Percentiles rank a stretch among this genome's conserved stretches.
Conservation (phyloP, 2,888 invertebrate species). For the Lasioglossum lativentre region DNA sequence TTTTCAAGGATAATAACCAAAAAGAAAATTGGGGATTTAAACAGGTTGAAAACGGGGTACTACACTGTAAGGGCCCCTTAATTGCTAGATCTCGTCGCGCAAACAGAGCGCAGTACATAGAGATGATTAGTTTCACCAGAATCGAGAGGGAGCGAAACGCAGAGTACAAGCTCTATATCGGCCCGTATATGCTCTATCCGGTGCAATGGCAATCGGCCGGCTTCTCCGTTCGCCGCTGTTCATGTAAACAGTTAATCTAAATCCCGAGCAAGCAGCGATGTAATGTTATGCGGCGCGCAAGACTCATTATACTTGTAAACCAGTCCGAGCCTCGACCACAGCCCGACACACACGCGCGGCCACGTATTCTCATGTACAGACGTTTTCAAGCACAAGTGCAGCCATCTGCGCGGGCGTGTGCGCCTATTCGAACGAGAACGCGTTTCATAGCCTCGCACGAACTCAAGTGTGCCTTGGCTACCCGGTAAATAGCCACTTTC, state of each 20-base stretch:
- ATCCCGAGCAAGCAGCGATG: slow-evolving; percentile 84
- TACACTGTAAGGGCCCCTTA: background rate
- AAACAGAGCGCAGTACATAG: slow-evolving; percentile 16
- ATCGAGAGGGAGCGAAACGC: slow-evolving; percentile 45
- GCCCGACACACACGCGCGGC: slow-evolving; percentile 58
- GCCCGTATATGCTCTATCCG: slow-evolving; percentile 56
- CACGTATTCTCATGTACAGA: slow-evolving; percentile 52
- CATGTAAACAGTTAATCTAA: slow-evolving; percentile 84
- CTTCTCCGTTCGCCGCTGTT: slow-evolving; percentile 73
- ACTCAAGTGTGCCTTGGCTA: slow-evolving; percentile 32
- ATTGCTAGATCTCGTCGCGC: slow-evolving; percentile 22
- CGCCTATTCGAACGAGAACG: slow-evolving; percentile 49
- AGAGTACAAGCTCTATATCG: slow-evolving; percentile 49
- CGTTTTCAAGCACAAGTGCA: slow-evolving; percentile 60
- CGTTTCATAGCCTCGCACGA: slow-evolving; percentile 40
- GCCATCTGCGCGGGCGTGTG: slow-evolving; percentile 49
- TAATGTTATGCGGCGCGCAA: slow-evolving; percentile 84
- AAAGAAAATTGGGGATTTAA: background rate
- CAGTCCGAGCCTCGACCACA: slow-evolving; percentile 82
- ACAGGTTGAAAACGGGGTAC: background rate
- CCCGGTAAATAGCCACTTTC: slow-evolving; percentile 7
- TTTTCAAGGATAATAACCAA: background rate
- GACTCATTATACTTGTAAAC: slow-evolving; percentile 85
- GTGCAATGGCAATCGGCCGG: slow-evolving; percentile 77
- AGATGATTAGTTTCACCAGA: slow-evolving; percentile 57